These are phyloP conservation scores for Toxotes jaculatrix DNA, from an alignment of 2,113 vertebrate genomes.

Conservation along the genomic window DNA sequence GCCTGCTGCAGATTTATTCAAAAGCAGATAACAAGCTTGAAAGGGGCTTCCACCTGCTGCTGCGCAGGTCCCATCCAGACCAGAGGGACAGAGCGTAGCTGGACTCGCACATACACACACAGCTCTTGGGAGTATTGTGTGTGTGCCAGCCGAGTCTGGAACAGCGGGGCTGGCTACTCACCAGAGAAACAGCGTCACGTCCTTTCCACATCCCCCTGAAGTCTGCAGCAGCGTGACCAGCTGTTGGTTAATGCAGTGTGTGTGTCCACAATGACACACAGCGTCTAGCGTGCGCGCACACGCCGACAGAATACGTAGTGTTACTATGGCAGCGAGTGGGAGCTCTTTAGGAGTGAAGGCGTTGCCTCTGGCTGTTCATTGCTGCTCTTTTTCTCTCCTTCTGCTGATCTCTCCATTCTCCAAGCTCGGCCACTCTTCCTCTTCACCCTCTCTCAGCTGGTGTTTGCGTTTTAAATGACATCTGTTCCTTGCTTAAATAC, in stretches of 20 bases:
- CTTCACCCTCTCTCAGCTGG: conserved; percentile 23
- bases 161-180: conserved; percentile 63
- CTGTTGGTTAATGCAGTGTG: conserved; percentile 71
- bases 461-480: conserved; percentile 60
- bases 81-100: conserved; percentile 34
- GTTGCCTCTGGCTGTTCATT: conserved; percentile 68
- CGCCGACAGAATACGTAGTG: conserved; percentile 52
- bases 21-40: conserved; percentile 67
- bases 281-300: conserved; percentile 46
- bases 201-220: conserved; percentile 69
- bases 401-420: conserved; percentile 52
- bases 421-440: conserved; percentile 39
- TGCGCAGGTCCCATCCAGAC: conserved; percentile 40
- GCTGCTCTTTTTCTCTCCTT: conserved; percentile 56
- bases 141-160: conserved; percentile 36
- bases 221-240: conserved; percentile 76
- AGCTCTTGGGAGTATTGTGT: conserved; percentile 21
- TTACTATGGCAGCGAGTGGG: conserved; percentile 80
- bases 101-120: not conserved
- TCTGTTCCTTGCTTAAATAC: conserved; percentile 46
- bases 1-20: conserved; percentile 63
- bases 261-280: conserved; percentile 53
- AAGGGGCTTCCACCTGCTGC: conserved; percentile 65
- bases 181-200: conserved; percentile 62
- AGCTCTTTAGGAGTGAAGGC: conserved; percentile 74